Evolutionary conservation across 2,888 invertebrate genomes (phyloP).

Genomic region (Spisula subtruncata): DNA sequence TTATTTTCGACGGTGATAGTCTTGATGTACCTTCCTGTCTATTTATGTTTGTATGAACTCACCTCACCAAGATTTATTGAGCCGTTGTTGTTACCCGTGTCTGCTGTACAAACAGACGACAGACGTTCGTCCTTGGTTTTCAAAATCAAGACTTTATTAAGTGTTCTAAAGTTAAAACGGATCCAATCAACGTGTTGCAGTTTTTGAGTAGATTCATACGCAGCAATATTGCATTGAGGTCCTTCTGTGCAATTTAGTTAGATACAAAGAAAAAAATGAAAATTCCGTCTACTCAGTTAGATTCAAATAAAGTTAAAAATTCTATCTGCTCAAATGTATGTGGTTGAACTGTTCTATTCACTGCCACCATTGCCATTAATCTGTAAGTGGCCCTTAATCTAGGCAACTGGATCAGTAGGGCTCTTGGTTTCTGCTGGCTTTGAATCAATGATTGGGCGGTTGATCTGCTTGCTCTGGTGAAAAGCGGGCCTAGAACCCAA

Average conservation of each 20-base stretch:
- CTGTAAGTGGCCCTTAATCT: no score
- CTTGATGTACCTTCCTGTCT: not conserved
- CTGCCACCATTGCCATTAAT: no score
- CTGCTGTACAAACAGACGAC: not conserved
- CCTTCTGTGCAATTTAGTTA: not conserved
- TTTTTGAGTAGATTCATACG: not conserved
- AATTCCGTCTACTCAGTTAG: no score
- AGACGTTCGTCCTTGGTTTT: not conserved
- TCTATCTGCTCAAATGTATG: no score
- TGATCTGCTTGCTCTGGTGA: no score
- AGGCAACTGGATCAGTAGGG: no score
- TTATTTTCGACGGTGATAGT: not conserved
- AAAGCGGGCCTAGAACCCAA: no score
- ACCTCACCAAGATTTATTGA: constrained; percentile 10
- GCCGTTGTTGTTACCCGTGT: not conserved
- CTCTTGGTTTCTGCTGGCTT: no score
- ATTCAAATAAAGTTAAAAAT: no score
- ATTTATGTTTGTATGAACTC: not conserved
- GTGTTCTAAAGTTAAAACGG: not conserved
- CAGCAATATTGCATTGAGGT: not conserved
- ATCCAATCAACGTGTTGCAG: not conserved
- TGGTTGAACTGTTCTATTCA: no score
- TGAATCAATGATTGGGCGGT: no score
- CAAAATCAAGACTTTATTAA: not conserved
- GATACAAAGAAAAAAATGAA: no score